phyloP scores from a whole-genome alignment of 2,113 vertebrate species.

The Leucoraja erinaceus region DNA sequence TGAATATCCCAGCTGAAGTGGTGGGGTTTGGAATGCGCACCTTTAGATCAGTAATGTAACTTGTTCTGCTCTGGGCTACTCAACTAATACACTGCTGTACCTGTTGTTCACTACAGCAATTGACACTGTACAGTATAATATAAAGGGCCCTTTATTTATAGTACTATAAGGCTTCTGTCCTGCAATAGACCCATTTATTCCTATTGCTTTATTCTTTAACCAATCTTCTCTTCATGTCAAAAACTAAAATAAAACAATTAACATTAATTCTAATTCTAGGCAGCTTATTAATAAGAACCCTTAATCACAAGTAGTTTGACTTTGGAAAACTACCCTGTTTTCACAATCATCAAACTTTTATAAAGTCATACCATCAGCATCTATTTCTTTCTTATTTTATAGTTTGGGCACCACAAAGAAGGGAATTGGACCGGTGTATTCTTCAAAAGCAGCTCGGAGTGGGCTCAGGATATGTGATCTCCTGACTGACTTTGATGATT shows the following conservation, averaged over 20 bases:
- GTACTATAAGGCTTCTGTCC: no score
- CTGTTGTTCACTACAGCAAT: background rate
- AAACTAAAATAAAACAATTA: no score
- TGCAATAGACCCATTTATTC: no score
- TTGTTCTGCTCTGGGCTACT: background rate
- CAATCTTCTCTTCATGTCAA: no score
- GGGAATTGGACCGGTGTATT: slow-evolving; percentile 94
- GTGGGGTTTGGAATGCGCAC: no score
- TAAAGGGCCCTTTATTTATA: no score
- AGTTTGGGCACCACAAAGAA: slow-evolving; percentile 97
- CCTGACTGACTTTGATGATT: slow-evolving; percentile 83
- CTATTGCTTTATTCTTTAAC: no score
- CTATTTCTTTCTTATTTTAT: slow-evolving; percentile 42
- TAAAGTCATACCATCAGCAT: background rate
- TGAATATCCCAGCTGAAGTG: no score
- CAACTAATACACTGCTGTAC: background rate
- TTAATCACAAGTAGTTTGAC: background rate
- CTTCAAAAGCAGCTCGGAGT: slow-evolving; percentile 88
- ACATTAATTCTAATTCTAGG: background rate
- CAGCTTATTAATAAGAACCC: background rate
- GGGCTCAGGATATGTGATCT: slow-evolving; percentile 96
- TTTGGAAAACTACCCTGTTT: background rate
- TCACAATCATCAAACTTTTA: background rate
- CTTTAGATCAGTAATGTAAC: background rate
- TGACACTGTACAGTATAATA: no score